A percentile compares a stretch with the other conserved stretches of the same genome.
These are phyloP conservation scores for Eupsittula cactorum DNA, from an alignment of 2,113 vertebrate genomes.

Conservation along the genomic window DNA sequence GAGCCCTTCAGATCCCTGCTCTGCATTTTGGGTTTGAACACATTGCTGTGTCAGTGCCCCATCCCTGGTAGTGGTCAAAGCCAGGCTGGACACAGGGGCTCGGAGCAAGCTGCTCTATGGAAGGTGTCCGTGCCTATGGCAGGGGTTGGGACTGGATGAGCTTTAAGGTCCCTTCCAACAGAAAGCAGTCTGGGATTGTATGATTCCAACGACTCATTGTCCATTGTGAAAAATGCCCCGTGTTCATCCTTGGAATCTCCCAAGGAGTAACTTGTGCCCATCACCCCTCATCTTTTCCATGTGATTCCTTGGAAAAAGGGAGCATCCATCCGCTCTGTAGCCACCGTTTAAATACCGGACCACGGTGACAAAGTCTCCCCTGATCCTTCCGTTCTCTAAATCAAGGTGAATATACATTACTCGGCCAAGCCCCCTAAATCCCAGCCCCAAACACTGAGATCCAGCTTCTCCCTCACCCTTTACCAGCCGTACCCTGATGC, in stretches of 20 bases:
- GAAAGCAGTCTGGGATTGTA: not conserved
- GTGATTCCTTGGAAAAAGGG: not conserved
- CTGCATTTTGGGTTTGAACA: not conserved
- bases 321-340: not conserved
- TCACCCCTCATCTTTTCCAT: not conserved
- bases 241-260: not conserved
- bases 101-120: not conserved
- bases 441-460: not conserved
- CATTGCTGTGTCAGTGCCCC: not conserved
- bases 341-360: not conserved
- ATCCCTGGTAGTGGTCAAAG: not conserved
- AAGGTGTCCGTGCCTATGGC: not conserved
- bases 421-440: not conserved
- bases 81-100: not conserved
- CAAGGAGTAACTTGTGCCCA: not conserved
- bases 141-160: not conserved
- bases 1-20: not conserved
- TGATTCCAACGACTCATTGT: not conserved
- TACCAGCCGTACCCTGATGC: not conserved
- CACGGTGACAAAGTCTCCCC: not conserved
- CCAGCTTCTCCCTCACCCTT: not conserved
- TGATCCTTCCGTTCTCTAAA: not conserved
- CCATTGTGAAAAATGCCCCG: not conserved
- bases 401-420: not conserved
- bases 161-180: not conserved